Base-by-base conservation (phyloP, 2,888 invertebrate species). In the Dryadula phaetusa region DNA sequence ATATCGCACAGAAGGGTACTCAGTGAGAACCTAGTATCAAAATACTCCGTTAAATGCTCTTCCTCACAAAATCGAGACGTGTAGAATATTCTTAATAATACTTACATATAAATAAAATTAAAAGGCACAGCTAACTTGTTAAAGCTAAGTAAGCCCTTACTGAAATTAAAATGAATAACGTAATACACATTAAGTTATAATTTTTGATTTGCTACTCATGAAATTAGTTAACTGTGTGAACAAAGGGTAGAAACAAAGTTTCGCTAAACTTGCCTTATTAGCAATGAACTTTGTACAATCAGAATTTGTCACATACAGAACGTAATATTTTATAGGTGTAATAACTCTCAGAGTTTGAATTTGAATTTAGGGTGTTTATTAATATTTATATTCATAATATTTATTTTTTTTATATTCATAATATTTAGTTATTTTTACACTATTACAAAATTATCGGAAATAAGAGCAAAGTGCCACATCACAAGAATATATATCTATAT, bases 161-260 rank as follows among this genome's bases (percentile, higher is more conserved):
- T 54, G 12, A 3, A 58, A 42, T 42, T 44, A 14, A 32, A 44
- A 25, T 60, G 34, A 32, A 34, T 32, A 53, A 34, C 18, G 7
- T 18, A 60, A 60, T 44, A 68, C 69, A 65, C 54, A 64, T 63
- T 28, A 61, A 66, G 71, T 64, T 61, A 65, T 71, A 66, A 73
- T 73, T 73, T 73, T 70, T 71, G 68, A 75, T 74, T 72, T 72
- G 54, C 54, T 65, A 71, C 53, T 64, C 73, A 49, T 60, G 42
- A 72, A 73, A 74, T 72, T 74, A 70, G 69, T 72, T 70, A 75
- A 74, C 70, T 70, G 72, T 63, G 67, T 58, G 65, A 68, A 68
- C 73, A 71, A 73, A 70, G 73, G 71, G 71, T 65, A 63, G 69
- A 61, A 73, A 69, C 67, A 66, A 72, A 72, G 67, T 73, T 67